Percentiles rank a stretch among this genome's conserved stretches.
phyloP scores from a whole-genome alignment of 2,888 invertebrate genomes.

The Polia nebulosa region DNA sequence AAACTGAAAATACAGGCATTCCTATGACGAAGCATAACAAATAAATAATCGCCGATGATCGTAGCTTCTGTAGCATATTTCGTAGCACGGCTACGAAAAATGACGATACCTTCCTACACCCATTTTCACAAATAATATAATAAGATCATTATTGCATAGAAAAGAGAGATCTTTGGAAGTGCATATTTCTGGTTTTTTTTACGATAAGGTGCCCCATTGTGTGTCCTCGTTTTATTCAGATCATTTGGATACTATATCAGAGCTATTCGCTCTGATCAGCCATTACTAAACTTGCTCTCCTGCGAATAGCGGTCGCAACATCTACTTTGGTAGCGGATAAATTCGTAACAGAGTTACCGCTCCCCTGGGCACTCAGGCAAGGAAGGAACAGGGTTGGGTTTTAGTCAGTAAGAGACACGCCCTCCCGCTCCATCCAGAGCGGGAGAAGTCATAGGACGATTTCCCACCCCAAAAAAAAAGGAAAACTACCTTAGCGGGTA shows the following conservation, averaged over 20 bases:
- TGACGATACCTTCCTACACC: background rate
- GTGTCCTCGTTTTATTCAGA: background rate
- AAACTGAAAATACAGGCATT: background rate
- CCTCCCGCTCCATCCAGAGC: no score
- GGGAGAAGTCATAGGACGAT: no score
- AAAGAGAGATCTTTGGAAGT: background rate
- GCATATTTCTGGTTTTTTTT: background rate
- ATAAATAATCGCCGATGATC: background rate
- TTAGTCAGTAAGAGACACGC: no score
- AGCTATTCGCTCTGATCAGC: background rate
- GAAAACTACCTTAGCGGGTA: background rate
- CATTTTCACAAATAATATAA: background rate
- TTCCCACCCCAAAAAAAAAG: no score
- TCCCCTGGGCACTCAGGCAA: no score
- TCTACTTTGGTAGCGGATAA: no score
- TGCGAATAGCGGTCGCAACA: background rate
- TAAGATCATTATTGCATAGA: background rate
- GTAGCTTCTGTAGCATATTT: conserved; percentile 48
- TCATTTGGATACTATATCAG: no score
- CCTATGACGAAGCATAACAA: background rate
- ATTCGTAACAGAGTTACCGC: no score
- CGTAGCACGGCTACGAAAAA: conserved; percentile 38
- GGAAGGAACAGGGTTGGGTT: no score
- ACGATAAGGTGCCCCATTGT: background rate
- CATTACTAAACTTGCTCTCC: background rate